Percentiles rank a stretch among this genome's conserved stretches.
Evolutionary conservation across 1,140 invertebrate genomes (phyloP).

Genomic region (Acromyrmex charruanus): DNA sequence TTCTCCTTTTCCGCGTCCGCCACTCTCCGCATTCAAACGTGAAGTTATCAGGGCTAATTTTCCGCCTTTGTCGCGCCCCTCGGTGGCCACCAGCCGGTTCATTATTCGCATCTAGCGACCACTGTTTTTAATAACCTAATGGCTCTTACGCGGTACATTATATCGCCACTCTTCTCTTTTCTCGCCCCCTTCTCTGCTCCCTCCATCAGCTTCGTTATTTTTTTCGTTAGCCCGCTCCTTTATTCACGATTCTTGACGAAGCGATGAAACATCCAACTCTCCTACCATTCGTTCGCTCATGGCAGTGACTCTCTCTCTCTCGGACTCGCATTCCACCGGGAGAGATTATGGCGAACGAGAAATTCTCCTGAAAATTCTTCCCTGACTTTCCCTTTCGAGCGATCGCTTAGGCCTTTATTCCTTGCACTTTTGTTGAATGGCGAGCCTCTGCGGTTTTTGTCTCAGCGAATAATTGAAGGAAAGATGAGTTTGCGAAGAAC

Average conservation of each 20-base stretch:
- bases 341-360: constrained; percentile 42
- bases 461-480: constrained; percentile 18
- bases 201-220: constrained; percentile 1
- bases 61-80: constrained; percentile 79
- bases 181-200: not conserved
- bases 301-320: constrained; percentile 27
- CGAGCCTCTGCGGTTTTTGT: constrained; percentile 53
- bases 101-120: constrained; percentile 79
- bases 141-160: constrained; percentile 83
- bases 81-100: constrained; percentile 71
- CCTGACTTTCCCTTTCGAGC: constrained; percentile 32
- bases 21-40: constrained; percentile 77
- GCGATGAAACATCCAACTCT: constrained; percentile 69
- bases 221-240: constrained; percentile 69
- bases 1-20: constrained; percentile 14
- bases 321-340: constrained; percentile 37
- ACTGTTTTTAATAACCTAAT: constrained; percentile 86
- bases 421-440: constrained; percentile 51
- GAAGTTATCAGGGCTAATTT: constrained; percentile 84
- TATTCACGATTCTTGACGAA: constrained; percentile 73
- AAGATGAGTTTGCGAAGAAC: constrained; percentile 5
- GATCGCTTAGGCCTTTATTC: constrained; percentile 73
- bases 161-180: constrained; percentile 55
- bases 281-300: constrained; percentile 13
- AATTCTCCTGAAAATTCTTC: constrained; percentile 14